Evolutionary conservation across 2,888 invertebrate genomes (phyloP).

Genomic region (Oegoconia quadripuncta): DNA sequence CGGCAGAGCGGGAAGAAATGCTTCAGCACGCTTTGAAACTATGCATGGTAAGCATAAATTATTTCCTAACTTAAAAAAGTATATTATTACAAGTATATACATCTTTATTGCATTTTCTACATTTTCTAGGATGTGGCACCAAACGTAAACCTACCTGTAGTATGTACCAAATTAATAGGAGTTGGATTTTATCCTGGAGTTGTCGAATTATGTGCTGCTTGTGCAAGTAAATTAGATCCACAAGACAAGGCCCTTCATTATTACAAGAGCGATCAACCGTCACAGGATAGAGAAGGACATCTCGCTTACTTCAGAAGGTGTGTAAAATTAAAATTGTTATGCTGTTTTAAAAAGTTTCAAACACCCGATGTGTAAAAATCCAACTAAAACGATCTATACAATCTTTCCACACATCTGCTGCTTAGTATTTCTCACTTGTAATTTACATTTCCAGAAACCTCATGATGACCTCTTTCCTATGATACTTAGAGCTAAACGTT

Average conservation of each 20-base stretch:
- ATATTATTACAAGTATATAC: neutral
- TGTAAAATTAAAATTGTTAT: no score
- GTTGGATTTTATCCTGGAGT: slow-evolving; percentile 93
- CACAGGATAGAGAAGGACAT: slow-evolving; percentile 91
- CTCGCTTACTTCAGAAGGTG: slow-evolving; percentile 84
- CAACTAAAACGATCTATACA: no score
- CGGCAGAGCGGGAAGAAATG: slow-evolving; percentile 87
- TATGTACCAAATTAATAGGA: slow-evolving; percentile 90
- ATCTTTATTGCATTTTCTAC: neutral
- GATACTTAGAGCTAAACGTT: no score
- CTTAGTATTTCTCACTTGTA: no score
- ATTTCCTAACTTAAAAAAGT: neutral
- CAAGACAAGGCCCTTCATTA: slow-evolving; percentile 92
- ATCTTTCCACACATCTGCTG: no score
- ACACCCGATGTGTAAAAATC: no score
- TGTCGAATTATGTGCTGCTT: slow-evolving; percentile 90
- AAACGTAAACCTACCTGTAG: slow-evolving; percentile 89
- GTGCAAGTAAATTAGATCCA: slow-evolving; percentile 93
- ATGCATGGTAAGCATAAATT: slow-evolving; percentile 81
- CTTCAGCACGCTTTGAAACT: slow-evolving; percentile 88
- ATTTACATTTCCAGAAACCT: no score
- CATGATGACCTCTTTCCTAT: no score
- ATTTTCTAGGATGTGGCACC: slow-evolving; percentile 84
- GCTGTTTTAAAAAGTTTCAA: no score
- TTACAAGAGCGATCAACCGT: slow-evolving; percentile 90